Evolutionary conservation across 2,888 invertebrate genomes (phyloP).

Genomic region (Limenitis camilla): DNA sequence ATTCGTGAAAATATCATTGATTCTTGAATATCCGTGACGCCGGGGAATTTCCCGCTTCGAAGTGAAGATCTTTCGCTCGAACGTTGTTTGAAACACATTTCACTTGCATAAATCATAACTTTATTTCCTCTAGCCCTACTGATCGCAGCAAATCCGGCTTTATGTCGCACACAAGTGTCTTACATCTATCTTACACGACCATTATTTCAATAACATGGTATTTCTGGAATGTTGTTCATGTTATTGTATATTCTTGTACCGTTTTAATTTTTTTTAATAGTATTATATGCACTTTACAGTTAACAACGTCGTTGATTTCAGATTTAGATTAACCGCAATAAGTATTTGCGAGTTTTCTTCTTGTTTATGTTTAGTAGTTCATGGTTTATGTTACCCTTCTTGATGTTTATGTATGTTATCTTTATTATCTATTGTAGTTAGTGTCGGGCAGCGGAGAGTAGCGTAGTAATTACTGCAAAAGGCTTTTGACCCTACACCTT

Average conservation of each 20-base stretch:
- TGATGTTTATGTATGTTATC: too few relatives aligned
- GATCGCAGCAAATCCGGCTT: constrained; percentile 32
- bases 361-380: too few relatives aligned
- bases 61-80: constrained; percentile 31
- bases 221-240: neutral
- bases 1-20: neutral
- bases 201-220: constrained; percentile 10
- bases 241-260: neutral
- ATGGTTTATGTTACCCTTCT: too few relatives aligned
- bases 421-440: too few relatives aligned
- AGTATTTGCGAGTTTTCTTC: too few relatives aligned
- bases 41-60: constrained; percentile 34
- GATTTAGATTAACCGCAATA: too few relatives aligned
- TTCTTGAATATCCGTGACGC: constrained; percentile 27
- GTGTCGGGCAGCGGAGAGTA: too few relatives aligned
- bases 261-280: neutral
- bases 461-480: too few relatives aligned
- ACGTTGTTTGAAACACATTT: constrained; percentile 46
- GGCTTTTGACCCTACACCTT: too few relatives aligned
- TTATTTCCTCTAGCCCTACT: constrained; percentile 45
- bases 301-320: too few relatives aligned
- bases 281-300: too few relatives aligned
- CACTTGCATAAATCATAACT: constrained; percentile 58
- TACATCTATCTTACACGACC: constrained; percentile 17
- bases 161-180: constrained; percentile 30